phyloP scores from a whole-genome alignment of 2,113 vertebrate species.

The Centropus bengalensis region DNA sequence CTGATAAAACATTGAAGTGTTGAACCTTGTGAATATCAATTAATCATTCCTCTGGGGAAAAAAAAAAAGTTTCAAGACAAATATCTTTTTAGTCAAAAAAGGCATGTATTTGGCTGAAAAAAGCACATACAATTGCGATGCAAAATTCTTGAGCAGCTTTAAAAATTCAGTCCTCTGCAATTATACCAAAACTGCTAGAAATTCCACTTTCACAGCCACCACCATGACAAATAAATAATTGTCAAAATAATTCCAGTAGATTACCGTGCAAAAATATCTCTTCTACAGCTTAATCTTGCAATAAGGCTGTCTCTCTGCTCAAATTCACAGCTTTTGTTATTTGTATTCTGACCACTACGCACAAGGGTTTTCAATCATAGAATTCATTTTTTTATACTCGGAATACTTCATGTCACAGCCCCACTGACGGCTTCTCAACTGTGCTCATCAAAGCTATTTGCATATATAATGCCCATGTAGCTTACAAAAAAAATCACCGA shows the following conservation, averaged over 20 bases:
- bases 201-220: not conserved
- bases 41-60: not conserved
- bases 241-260: slow-evolving; percentile 30
- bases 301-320: not conserved
- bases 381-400: not conserved
- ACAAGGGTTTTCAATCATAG: not conserved
- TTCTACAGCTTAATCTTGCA: not conserved
- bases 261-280: not conserved
- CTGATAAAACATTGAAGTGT: slow-evolving; percentile 31
- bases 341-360: slow-evolving; percentile 3
- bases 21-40: slow-evolving; percentile 2
- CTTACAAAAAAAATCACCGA: not conserved
- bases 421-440: not conserved
- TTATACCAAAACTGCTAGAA: slow-evolving; percentile 1
- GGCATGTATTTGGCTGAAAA: not conserved
- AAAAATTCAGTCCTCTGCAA: not conserved
- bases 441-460: not conserved
- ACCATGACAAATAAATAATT: not conserved
- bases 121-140: not conserved
- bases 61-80: not conserved
- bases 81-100: slow-evolving; percentile 13
- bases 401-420: not conserved
- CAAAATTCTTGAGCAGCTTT: slow-evolving; percentile 26
- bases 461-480: not conserved
- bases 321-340: slow-evolving; percentile 4